Evolutionary conservation across 2,113 vertebrate species (phyloP), one percentile per base, ranked within the genome.

Genomic region (Myotis lucifugus): DNA sequence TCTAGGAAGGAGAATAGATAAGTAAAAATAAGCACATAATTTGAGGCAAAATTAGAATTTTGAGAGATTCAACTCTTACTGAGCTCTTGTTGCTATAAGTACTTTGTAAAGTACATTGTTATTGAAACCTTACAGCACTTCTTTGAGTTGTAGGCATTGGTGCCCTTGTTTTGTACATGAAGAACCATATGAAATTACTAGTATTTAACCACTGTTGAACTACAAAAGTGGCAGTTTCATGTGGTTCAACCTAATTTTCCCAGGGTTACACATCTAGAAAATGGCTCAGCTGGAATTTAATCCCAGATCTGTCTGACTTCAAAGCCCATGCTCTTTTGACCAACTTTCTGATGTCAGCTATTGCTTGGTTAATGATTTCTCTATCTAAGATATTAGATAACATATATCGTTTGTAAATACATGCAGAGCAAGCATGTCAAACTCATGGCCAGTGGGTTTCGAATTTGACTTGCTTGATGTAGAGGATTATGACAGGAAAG

Each of bases 121-220:
- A 42, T 52, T 27, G 77, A 72, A 85, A 84, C 42, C 40, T 83
- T 69, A 42, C 3, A 91, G 54, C 42, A 56, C n/a, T 91, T 83
- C 17, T 64, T 0, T 88, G 64, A 77, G 29, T 78, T 76, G 14
- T 70, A 73, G 78, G n/a, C 27, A 37, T 72, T 81, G n/a, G 27
- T 78, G 69, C 32, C 25, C 46, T 92, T 83, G n/a, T 91, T 85
- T 93, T 94, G 42, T 61, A 59, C 56, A 66, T 61, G 52, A 93
- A 23, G 52, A 95, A 82, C 50, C 50, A n/a, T 93, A 14, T 82
- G 76, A 85, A 88, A 69, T 96, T 83, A 79, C 46, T 93, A 90
- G 19, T 54, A 70, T 91, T 56, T 96, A 91, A 81, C n/a, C n/a
- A 46, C 42, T 78, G 27, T 78, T 70, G 90, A 88, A 88, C 54